A percentile compares a stretch with the other conserved stretches of the same genome.
phyloP scores from a whole-genome alignment of 2,888 invertebrate genomes.

The Teleogryllus oceanicus region DNA sequence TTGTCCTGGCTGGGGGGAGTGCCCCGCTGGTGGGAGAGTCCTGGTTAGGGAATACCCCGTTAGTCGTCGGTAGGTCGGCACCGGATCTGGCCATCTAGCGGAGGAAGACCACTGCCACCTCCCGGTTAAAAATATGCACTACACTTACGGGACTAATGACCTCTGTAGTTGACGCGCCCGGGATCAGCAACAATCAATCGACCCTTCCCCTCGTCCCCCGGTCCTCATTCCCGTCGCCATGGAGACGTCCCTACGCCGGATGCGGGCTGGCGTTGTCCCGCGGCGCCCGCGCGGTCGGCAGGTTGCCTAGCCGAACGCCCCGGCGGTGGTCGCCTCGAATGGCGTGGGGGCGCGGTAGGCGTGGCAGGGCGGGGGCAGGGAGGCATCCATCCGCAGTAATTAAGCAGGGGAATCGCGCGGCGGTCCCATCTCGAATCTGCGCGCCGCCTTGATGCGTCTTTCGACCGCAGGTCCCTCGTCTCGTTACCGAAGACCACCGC shows the following conservation, averaged over 20 bases:
- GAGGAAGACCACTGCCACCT: no score
- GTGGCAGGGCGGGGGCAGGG: neutral
- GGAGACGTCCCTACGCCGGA: neutral
- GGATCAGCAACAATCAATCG: no score
- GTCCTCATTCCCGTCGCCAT: no score
- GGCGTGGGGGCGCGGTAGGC: neutral
- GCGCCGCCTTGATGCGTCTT: neutral
- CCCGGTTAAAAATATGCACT: no score
- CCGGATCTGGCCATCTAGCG: no score
- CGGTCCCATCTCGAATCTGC: constrained; percentile 4
- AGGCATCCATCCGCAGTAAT: constrained; percentile 2
- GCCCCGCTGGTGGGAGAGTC: no score
- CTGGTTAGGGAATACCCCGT: no score
- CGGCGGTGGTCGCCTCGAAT: neutral
- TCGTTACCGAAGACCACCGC: neutral
- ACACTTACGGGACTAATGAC: no score
- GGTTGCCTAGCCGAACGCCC: neutral
- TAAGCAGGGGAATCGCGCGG: neutral
- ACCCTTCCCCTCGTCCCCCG: no score
- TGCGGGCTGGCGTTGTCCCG: neutral
- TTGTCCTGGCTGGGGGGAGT: no score
- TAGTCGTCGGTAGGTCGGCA: no score
- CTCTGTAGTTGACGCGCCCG: no score
- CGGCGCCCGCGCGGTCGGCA: neutral
- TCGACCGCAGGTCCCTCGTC: constrained; percentile 1